Conservation (phyloP, 1,140 invertebrate species). For the Bemisia tabaci region DNA sequence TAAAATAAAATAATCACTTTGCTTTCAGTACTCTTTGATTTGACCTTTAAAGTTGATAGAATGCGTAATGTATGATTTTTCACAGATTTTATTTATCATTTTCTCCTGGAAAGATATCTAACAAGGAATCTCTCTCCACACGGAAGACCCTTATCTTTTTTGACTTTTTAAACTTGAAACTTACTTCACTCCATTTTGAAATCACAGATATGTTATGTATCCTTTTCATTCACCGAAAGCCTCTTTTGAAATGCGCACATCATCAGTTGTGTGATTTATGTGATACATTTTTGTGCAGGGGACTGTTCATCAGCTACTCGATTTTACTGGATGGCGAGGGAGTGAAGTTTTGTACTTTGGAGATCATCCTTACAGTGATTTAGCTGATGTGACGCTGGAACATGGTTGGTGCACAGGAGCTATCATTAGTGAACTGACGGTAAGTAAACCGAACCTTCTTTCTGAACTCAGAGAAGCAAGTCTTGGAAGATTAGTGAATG, state of each 20-base stretch:
- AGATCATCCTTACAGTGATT: slow-evolving; percentile 93
- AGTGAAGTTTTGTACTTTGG: slow-evolving; percentile 92
- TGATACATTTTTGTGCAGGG: no score
- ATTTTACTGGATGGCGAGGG: slow-evolving; percentile 83
- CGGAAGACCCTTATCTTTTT: no score
- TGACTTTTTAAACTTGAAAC: no score
- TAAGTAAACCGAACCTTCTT: slow-evolving; percentile 29
- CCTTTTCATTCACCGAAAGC: slow-evolving; percentile 18
- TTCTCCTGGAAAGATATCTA: no score
- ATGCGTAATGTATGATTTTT: no score
- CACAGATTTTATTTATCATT: no score
- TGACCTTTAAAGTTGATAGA: no score
- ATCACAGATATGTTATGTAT: background rate
- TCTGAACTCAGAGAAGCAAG: slow-evolving; percentile 1
- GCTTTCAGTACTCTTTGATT: no score
- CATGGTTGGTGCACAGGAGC: slow-evolving; percentile 96
- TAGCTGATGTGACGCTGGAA: slow-evolving; percentile 89
- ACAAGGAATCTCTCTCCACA: no score
- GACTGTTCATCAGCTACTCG: slow-evolving; percentile 78
- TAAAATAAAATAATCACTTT: slow-evolving; percentile 1
- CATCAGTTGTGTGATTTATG: no score
- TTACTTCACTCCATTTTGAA: background rate
- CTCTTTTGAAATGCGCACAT: no score
- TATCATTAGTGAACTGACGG: slow-evolving; percentile 87
- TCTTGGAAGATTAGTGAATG: background rate